Evolutionary conservation across 92 coral and sea anemone genomes (phyloP), one percentile per base, ranked within the genome.

Genomic region (Anthopleura xanthogrammica): DNA sequence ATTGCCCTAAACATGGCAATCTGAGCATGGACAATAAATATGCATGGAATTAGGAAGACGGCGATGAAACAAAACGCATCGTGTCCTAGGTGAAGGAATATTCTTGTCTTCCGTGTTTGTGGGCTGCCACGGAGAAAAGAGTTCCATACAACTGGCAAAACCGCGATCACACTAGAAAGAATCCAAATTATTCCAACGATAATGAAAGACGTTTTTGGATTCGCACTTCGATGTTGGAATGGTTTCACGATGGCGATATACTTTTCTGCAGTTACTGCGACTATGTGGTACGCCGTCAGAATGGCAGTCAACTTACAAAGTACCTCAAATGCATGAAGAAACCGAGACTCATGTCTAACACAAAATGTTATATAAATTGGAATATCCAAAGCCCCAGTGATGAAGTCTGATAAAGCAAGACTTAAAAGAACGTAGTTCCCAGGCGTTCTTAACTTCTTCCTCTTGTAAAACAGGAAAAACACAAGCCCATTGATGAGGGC

Each of bases 161-260:
- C 43, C n/a, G 93, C 91, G 7, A 92, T 85, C 16, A 82, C 79
- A 1, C 77, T 74, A 10, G 91, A 88, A 12, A 79, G 36, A 17
- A 92, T 29, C 95, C 95, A 92, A 78, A 92, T 85, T 12, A 70
- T 74, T 17, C 73, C 52, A 24, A 87, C 29, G 1, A 75, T 85
- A n/a, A 54, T 74, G 19, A 87, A 75, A 14, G 83, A 76, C 46
- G 65, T 41, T 58, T 77, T 85, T 60, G 83, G 92, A 12, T 80
- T 88, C 19, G 88, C 82, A 5, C 77, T 77, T n/a, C 85, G 84
- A 50, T 90, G 95, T 57, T 79, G 85, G 11, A 92, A 85, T n/a
- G 95, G 95, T 46, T 85, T 84, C 3, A 85, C 72, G 20, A 92
- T 92, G 2, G 95, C 95, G 62, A 90, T 62, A 64, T 90, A 92